Evolutionary conservation across 2,888 invertebrate species (phyloP), one percentile per base, ranked within the genome.

Genomic region (Nebria salina): DNA sequence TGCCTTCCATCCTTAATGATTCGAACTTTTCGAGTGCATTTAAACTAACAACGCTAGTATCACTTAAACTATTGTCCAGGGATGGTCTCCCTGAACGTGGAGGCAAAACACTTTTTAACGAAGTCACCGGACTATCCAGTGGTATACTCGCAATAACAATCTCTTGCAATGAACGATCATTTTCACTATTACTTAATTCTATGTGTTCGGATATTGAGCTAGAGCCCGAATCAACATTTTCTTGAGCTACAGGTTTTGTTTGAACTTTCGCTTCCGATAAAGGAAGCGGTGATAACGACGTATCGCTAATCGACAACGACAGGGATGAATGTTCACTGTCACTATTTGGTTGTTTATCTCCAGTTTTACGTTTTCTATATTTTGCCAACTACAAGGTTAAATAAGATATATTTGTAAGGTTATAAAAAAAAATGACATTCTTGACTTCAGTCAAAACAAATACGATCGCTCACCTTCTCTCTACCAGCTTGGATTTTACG

Each of bases 111-210:
- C 81, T 81, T 72, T 43, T 84, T 25, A 83, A 77, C 11, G 83
- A 83, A 76, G 84, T 83, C 79, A 83, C 84, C 15, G 83, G 81
- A 15, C 43, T 72, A 54, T 76, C 76, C 20, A 76, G 83, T 54
- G 86, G 85, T 72, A 86, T 83, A 82, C 87, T 86, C 11, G 85
- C 85, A 77, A 89, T 85, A 84, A 88, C 87, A 75, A 89, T 88
- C 86, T 89, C 89, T 82, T 88, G 87, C 78, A 87, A 85, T 0
- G 89, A 89, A 54, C 89, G 84, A 84, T 89, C 89, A 84, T 89
- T 87, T 85, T 89, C 89, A 13, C 88, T 81, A 82, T 88, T 88
- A 25, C 84, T 84, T 72, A 83, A 76, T 76, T 83, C 84, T 42
- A 84, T 83, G 76, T 84, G 72, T 75, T 85, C 85, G 64, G 84